Evolutionary conservation across 2,797 vertebrate species (phyloP).

Genomic region (Phylloscopus collybita): DNA sequence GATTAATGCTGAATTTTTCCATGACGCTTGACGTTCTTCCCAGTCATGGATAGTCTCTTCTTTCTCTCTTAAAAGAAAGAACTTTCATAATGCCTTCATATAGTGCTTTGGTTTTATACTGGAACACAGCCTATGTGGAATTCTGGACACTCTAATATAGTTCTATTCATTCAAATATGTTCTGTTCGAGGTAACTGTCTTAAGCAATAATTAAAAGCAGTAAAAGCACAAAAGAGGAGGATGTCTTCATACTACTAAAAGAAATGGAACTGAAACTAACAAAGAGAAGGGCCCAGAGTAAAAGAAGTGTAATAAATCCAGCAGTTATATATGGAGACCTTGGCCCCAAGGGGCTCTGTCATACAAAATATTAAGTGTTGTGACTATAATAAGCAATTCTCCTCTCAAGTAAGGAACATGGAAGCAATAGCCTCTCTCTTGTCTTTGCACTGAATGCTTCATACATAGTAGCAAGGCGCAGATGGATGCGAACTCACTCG

Average conservation of each 20-base stretch:
- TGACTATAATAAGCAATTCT: neutral
- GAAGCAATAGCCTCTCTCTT: neutral
- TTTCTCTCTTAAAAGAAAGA: neutral
- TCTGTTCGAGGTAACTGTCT: neutral
- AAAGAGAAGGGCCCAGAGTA: neutral
- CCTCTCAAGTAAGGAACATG: neutral
- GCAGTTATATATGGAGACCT: neutral
- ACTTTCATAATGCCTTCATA: neutral
- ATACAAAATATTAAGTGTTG: neutral
- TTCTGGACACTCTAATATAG: neutral
- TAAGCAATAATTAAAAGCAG: neutral
- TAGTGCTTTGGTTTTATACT: neutral
- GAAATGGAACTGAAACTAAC: neutral
- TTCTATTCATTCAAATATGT: neutral
- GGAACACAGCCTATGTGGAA: neutral
- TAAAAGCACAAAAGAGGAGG: neutral
- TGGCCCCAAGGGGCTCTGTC: neutral
- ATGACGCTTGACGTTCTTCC: neutral
- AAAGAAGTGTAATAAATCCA: neutral
- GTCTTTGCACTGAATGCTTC: neutral
- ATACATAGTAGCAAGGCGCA: neutral
- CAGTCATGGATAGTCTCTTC: neutral
- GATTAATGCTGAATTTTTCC: neutral
- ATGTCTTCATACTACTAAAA: neutral
- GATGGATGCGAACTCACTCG: neutral